Conservation (phyloP, 2,888 invertebrate genomes). For the Therioaphis trifolii region DNA sequence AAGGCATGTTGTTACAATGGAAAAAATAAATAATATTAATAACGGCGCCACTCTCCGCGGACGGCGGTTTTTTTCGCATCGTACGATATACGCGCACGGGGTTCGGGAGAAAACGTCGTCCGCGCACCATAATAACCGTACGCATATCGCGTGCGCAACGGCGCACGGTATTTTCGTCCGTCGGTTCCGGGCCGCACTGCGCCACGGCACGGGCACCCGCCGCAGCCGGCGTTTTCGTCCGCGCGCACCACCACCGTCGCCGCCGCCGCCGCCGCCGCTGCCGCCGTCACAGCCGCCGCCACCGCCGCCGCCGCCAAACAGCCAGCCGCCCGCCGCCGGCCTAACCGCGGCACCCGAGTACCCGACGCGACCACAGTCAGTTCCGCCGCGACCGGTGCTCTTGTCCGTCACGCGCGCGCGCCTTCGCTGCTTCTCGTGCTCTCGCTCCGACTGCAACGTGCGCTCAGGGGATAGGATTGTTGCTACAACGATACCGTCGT, state of each 20-base stretch:
- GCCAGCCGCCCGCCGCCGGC: slow-evolving; percentile 34
- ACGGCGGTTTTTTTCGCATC: slow-evolving; percentile 8
- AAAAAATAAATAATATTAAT: slow-evolving; percentile 38
- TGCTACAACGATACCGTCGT: background rate
- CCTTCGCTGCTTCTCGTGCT: background rate
- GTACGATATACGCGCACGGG: no score
- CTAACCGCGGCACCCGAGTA: slow-evolving; percentile 42
- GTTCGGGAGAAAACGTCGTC: no score
- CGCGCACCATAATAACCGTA: background rate
- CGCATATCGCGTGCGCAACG: background rate
- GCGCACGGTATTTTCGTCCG: background rate
- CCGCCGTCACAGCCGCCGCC: slow-evolving; percentile 15
- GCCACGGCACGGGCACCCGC: slow-evolving; percentile 28
- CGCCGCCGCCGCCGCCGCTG: slow-evolving; percentile 32
- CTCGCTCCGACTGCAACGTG: slow-evolving; percentile 10
- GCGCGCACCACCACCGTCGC: slow-evolving; percentile 33
- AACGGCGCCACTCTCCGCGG: background rate
- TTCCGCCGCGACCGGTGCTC: slow-evolving; percentile 57
- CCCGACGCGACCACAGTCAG: slow-evolving; percentile 30
- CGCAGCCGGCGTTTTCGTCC: slow-evolving; percentile 47
- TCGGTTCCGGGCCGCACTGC: slow-evolving; percentile 32
- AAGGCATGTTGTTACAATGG: background rate
- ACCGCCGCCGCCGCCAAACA: slow-evolving; percentile 12
- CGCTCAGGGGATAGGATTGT: background rate
- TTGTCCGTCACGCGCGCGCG: slow-evolving; percentile 32